Evolutionary conservation across 2,113 vertebrate species (phyloP).

Genomic region (Catharus fuscescens): DNA sequence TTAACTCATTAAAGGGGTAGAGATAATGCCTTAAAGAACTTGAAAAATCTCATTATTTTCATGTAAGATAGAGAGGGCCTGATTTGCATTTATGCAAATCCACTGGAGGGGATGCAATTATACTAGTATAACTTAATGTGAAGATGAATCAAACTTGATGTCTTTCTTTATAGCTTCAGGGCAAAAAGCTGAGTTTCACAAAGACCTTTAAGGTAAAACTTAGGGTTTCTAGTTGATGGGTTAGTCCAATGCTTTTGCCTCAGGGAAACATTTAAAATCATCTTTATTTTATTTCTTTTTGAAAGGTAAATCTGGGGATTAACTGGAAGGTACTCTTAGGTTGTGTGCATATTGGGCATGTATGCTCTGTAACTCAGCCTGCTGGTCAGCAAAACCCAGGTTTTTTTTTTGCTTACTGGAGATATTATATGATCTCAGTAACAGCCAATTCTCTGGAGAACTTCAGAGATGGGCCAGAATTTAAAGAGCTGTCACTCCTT

Average conservation of each 20-base stretch:
- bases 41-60: constrained; percentile 24
- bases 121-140: not conserved
- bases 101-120: constrained; percentile 22
- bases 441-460: not conserved
- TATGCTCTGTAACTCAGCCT: not conserved
- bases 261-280: not conserved
- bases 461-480: not conserved
- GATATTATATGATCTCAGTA: not conserved
- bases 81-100: constrained; percentile 63
- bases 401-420: not conserved
- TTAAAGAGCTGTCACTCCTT: not conserved
- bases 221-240: not conserved
- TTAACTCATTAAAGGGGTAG: constrained; percentile 7
- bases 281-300: not conserved
- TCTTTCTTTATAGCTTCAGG: not conserved
- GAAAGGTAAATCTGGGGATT: not conserved
- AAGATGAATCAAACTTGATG: constrained; percentile 25
- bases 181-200: not conserved
- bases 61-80: not conserved
- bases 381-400: not conserved
- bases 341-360: not conserved
- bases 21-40: constrained; percentile 18
- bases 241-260: not conserved
- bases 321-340: not conserved
- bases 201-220: constrained; percentile 3